Evolutionary conservation across 2,113 vertebrate genomes (phyloP).

Genomic region (Festucalex cinctus): DNA sequence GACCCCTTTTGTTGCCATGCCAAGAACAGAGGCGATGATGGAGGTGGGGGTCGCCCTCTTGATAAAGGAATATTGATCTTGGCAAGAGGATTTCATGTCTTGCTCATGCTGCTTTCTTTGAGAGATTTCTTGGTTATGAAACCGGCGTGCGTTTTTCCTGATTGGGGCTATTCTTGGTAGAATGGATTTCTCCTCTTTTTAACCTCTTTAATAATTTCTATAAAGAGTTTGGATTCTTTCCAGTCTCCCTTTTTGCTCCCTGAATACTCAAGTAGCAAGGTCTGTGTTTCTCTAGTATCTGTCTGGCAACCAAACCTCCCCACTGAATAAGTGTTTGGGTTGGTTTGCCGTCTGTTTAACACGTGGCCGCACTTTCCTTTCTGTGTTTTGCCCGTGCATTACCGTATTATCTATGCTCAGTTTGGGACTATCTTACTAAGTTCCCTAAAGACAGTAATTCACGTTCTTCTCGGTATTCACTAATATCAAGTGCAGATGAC

Average conservation of each 20-base stretch:
- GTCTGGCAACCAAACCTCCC: constrained; percentile 46
- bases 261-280: constrained; percentile 14
- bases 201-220: neutral
- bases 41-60: constrained; percentile 44
- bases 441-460: neutral
- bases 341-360: constrained; percentile 45
- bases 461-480: no score
- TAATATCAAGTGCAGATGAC: no score
- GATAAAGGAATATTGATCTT: constrained; percentile 70
- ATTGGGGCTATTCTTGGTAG: constrained; percentile 14
- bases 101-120: constrained; percentile 24
- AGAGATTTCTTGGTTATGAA: constrained; percentile 44
- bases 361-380: constrained; percentile 58
- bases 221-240: constrained; percentile 34
- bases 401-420: neutral
- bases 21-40: constrained; percentile 49
- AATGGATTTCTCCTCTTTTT: constrained; percentile 11
- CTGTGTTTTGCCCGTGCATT: constrained; percentile 21
- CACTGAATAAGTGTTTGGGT: constrained; percentile 46
- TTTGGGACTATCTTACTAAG: neutral
- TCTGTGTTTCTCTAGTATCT: constrained; percentile 39
- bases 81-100: constrained; percentile 42
- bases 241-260: constrained; percentile 40
- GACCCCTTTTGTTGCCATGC: constrained; percentile 38
- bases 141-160: constrained; percentile 21